phyloP scores from a whole-genome alignment of 2,888 invertebrate species.

The Ischnus inquisitorius region DNA sequence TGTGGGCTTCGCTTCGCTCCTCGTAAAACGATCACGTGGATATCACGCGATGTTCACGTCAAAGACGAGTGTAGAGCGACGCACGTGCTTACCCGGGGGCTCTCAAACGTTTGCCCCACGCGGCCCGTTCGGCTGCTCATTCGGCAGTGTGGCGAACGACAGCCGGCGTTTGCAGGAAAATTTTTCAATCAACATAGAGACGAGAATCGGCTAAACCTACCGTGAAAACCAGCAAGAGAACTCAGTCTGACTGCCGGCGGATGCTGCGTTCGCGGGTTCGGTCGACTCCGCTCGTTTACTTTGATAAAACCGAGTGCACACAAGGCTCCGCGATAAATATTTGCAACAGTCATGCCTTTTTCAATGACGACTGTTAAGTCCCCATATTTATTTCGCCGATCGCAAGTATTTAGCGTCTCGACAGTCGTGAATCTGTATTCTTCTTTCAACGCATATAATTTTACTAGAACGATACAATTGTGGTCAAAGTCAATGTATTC shows the following conservation, averaged over 20 bases:
- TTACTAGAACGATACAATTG: no score
- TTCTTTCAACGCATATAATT: no score
- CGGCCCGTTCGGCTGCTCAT: conserved; percentile 20
- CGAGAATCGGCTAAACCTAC: conserved; percentile 8
- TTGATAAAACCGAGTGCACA: conserved; percentile 26
- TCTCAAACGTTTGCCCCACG: conserved; percentile 37
- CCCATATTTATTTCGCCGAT: background rate
- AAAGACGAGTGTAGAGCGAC: conserved; percentile 38
- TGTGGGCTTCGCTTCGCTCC: background rate
- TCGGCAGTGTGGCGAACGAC: conserved; percentile 30
- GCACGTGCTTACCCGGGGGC: conserved; percentile 28
- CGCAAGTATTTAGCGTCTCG: no score
- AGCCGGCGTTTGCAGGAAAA: background rate
- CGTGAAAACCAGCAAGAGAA: background rate
- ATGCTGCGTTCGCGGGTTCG: conserved; percentile 6
- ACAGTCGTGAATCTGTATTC: no score
- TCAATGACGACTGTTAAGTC: background rate
- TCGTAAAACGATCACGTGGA: conserved; percentile 59
- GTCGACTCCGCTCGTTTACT: conserved; percentile 26
- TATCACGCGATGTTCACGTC: conserved; percentile 62
- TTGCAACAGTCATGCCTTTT: conserved; percentile 5
- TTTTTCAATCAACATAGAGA: conserved; percentile 14
- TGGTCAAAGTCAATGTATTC: no score
- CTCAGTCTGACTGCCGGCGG: background rate
- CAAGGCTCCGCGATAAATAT: conserved; percentile 25